phyloP scores from a whole-genome alignment of 2,113 vertebrate species.

The Zosterops pallidus region DNA sequence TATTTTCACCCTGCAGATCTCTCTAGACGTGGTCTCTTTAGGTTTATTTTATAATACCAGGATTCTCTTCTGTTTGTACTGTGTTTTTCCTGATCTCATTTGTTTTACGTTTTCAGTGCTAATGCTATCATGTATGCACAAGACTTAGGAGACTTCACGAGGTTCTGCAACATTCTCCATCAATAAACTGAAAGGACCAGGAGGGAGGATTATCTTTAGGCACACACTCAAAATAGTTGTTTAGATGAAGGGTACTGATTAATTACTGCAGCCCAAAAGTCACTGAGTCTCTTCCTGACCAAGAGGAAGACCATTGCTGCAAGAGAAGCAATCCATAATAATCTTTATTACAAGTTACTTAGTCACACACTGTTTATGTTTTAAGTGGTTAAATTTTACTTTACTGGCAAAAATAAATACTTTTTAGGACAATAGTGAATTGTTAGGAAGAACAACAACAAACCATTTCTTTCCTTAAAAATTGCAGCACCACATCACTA shows the following conservation, averaged over 20 bases:
- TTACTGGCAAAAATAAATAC: neutral
- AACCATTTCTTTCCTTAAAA: neutral
- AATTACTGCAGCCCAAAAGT: neutral
- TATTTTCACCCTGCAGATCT: neutral
- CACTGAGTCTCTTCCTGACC: accelerated
- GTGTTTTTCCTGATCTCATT: neutral
- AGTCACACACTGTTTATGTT: neutral
- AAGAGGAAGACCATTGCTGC: neutral
- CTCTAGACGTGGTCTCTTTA: neutral
- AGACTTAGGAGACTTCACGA: neutral
- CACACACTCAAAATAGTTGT: neutral
- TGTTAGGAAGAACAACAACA: neutral
- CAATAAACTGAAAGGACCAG: neutral
- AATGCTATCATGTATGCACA: neutral
- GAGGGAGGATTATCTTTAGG: neutral
- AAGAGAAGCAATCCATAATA: neutral
- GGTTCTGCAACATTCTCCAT: neutral
- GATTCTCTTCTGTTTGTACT: neutral
- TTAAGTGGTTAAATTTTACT: neutral
- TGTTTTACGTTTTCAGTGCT: neutral
- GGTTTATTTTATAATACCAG: neutral
- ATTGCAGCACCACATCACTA: neutral
- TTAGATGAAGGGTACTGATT: neutral
- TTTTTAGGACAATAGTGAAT: neutral
- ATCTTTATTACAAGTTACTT: neutral